phyloP scores from a whole-genome alignment of 2,797 vertebrate genomes.

The Neosilurus hyrtlii region DNA sequence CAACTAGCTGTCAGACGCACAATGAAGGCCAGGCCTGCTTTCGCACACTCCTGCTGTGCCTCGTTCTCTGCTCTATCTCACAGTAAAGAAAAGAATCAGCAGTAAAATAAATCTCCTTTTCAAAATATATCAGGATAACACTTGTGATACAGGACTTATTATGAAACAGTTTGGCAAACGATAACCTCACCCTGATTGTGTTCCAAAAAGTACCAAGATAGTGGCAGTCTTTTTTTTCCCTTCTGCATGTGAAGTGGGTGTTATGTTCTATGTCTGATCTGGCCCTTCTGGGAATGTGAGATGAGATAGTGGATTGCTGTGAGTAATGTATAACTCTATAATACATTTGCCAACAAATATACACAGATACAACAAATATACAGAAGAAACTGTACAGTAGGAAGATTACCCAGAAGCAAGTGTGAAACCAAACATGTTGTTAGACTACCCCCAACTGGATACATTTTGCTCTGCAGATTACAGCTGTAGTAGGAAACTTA shows the following conservation, averaged over 20 bases:
- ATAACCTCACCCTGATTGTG: constrained; percentile 22
- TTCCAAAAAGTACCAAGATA: constrained; percentile 29
- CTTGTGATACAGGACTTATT: constrained; percentile 27
- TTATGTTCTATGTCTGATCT: constrained; percentile 1
- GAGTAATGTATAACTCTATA: not conserved
- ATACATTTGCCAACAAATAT: not conserved
- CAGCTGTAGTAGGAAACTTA: not conserved
- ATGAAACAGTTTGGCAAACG: constrained; percentile 31
- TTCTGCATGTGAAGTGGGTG: not conserved
- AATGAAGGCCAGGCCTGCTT: not conserved
- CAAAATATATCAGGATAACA: constrained; percentile 44
- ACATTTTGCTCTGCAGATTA: constrained; percentile 45
- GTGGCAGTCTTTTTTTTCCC: constrained; percentile 35
- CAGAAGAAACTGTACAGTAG: not conserved
- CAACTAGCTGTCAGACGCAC: constrained; percentile 19
- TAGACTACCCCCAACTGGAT: constrained; percentile 67
- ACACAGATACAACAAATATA: not conserved
- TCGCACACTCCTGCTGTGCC: not conserved
- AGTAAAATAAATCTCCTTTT: constrained; percentile 1
- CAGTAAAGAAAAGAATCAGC: constrained; percentile 5
- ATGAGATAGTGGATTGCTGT: constrained; percentile 8
- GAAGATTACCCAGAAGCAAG: constrained; percentile 18
- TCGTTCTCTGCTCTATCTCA: not conserved
- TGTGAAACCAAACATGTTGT: constrained; percentile 42
- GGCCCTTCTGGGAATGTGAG: not conserved